These are phyloP conservation scores for Corydoras sp. DNA, from an alignment of 2,113 vertebrate species.

Conservation along the genomic window DNA sequence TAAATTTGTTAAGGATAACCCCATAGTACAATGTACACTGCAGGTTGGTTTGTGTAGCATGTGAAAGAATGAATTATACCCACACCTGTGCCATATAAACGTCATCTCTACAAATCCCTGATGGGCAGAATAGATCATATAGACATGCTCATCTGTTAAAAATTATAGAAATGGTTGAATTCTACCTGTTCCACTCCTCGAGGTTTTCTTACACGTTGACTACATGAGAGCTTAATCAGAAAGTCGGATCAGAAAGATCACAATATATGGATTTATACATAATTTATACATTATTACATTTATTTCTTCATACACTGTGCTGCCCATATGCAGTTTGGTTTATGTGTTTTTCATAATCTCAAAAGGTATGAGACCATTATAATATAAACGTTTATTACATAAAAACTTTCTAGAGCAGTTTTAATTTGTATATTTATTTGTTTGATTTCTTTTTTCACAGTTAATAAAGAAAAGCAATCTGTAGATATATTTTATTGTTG, in stretches of 20 bases:
- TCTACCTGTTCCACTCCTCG: background rate
- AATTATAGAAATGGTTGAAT: background rate
- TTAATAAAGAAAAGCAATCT: background rate
- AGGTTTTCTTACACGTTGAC: background rate
- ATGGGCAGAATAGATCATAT: background rate
- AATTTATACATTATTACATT: too few species aligned
- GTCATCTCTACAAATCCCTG: background rate
- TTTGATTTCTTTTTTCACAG: too few species aligned
- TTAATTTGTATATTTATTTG: too few species aligned
- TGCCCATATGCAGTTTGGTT: too few species aligned
- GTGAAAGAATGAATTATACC: background rate
- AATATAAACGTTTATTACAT: too few species aligned
- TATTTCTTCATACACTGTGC: too few species aligned
- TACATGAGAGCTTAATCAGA: background rate
- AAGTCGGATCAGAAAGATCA: too few species aligned
- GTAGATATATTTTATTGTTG: background rate
- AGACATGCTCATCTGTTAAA: too few species aligned
- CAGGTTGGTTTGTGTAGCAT: background rate
- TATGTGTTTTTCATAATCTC: too few species aligned
- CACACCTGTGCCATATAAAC: conserved; percentile 2
- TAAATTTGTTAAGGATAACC: background rate
- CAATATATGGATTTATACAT: too few species aligned
- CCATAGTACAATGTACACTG: background rate
- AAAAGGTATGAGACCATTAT: too few species aligned
- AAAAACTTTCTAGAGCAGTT: too few species aligned